Base-by-base conservation (phyloP, 2,797 vertebrate species). In the Poeciliopsis turneri region DNA sequence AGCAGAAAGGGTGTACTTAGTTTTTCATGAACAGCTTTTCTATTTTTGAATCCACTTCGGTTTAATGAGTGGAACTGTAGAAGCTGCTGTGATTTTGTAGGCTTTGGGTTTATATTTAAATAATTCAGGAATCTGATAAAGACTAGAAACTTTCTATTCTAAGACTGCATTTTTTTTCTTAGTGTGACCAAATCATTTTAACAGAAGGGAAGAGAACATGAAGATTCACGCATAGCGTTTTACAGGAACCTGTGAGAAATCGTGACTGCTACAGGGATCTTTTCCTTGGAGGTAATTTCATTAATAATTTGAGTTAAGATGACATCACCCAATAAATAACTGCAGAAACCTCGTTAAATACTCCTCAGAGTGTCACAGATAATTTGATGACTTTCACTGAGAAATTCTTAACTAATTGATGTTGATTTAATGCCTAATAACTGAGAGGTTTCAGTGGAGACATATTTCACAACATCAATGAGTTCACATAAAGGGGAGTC, bases 401-500 rank as follows among this genome's bases (percentile, higher is more conserved):
- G 61, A 23, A 23, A 66, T 36, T 66, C 33, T 66, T 66, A 11
- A 39, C 18, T 23, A 39, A 66, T 39, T 66, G 20, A 5, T 66
- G 33, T 39, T 66, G 33, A 66, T 66, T 66, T 66, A 66, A 23
- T 36, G 61, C 20, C 33, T 66, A 23, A 39, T 39, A 66, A 66
- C 61, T 1, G 33, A 36, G 18, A 39, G 9, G 9, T 66, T 66
- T 66, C 33, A 20, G 7, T 39, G 61, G 61, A 66, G 23, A 39
- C 8, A 39, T 66, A 66, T 66, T 66, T 66, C 36, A 66, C 61
- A 66, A 23, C 61, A 36, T 39, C 16, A 66, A 1, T 39, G 61
- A 66, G 61, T 66, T 66, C 61, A 66, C 61, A 66, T 39, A 23
- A 23, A 66, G 61, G 61, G 23, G 61, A 66, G 61, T 23, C 33